Percentiles rank a stretch among this genome's conserved stretches.
These are phyloP conservation scores for Meteorus sp. DNA, from an alignment of 1,140 invertebrate species.

Conservation along the genomic window DNA sequence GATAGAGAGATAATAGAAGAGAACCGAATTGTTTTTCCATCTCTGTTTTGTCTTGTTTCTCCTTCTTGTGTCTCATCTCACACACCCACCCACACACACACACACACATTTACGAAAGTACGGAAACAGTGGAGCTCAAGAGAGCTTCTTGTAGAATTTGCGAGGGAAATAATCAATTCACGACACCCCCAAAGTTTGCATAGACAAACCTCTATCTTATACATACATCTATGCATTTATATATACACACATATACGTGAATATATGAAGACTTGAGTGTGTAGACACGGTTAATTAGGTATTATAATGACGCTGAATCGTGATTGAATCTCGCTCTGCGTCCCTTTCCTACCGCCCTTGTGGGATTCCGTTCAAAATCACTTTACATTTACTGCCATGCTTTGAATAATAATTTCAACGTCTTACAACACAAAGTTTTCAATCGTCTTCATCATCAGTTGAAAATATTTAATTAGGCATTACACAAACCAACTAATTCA, in stretches of 20 bases:
- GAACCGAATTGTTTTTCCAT: no score
- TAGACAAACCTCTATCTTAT: constrained; percentile 23
- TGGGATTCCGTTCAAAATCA: constrained; percentile 17
- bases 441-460: neutral
- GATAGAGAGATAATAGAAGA: no score
- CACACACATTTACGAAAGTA: no score
- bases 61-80: no score
- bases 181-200: constrained; percentile 11
- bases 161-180: constrained; percentile 19
- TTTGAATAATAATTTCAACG: constrained; percentile 28
- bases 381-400: constrained; percentile 21
- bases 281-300: constrained; percentile 42
- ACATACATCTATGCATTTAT: no score
- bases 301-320: constrained; percentile 47
- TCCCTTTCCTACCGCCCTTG: no score
- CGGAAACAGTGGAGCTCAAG: no score
- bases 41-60: no score
- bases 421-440: neutral
- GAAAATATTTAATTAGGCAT: no score
- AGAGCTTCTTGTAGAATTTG: constrained; percentile 11
- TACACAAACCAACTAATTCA: no score
- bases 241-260: no score
- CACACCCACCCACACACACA: no score
- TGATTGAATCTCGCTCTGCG: constrained; percentile 35
- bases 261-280: constrained; percentile 27